phyloP scores from a whole-genome alignment of 2,113 vertebrate genomes.

The Prunella himalayana region DNA sequence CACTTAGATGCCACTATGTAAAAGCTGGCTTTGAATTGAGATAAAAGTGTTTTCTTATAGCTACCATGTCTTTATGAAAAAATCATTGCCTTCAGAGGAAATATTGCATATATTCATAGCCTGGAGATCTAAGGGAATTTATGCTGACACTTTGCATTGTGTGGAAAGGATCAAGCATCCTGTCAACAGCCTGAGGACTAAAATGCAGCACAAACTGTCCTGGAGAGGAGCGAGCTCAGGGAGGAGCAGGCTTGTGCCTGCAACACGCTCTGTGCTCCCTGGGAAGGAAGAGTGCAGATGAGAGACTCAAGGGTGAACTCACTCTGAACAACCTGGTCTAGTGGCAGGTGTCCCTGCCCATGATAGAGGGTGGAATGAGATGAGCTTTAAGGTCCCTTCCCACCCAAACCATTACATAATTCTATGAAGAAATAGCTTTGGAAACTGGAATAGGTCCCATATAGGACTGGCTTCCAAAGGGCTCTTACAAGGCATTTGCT shows the following conservation, averaged over 20 bases:
- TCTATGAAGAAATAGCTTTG: neutral
- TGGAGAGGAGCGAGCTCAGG: neutral
- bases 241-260: neutral
- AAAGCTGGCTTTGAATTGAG: constrained; percentile 19
- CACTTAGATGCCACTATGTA: neutral
- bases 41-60: neutral
- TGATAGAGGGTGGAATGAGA: neutral
- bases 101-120: neutral
- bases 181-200: neutral
- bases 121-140: neutral
- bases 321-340: neutral
- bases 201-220: neutral
- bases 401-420: neutral
- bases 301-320: neutral
- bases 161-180: neutral
- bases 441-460: neutral
- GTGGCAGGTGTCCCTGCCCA: neutral
- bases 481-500: neutral
- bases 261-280: accelerated
- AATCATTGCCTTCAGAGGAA: neutral
- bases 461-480: neutral
- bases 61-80: neutral
- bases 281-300: neutral
- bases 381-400: neutral
- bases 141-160: neutral